Conservation (phyloP, 53 echinoderm and acorn worm species). For the Arbacia lixula region DNA sequence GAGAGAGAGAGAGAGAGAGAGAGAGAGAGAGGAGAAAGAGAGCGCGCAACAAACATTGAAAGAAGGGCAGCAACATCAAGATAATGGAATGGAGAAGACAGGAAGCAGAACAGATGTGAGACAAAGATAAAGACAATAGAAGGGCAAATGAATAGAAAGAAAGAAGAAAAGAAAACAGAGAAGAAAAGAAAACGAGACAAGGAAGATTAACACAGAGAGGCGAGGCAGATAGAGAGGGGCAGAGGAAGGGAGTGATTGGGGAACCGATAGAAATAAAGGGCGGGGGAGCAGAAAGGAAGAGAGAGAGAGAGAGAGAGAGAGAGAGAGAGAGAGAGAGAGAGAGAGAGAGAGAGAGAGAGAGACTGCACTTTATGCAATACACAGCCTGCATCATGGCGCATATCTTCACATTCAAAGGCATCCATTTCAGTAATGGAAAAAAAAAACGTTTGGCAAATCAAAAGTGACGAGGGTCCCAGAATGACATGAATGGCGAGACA, state of each 20-base stretch:
- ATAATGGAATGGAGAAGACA: neutral
- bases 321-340: neutral
- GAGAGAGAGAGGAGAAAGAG: neutral
- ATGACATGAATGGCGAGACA: too few relatives aligned
- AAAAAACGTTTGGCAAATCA: too few relatives aligned
- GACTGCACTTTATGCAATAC: too few relatives aligned
- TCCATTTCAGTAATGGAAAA: too few relatives aligned
- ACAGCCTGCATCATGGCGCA: too few relatives aligned
- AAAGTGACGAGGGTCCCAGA: too few relatives aligned
- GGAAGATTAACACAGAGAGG: slow-evolving; percentile 5
- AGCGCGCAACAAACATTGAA: too few relatives aligned
- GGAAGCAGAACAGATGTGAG: neutral
- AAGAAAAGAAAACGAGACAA: neutral
- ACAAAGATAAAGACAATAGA: neutral
- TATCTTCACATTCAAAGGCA: too few relatives aligned
- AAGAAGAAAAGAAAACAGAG: neutral
- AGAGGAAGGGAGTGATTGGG: neutral
- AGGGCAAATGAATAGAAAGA: neutral
- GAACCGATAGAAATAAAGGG: neutral
- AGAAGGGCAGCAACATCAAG: neutral
- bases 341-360: neutral
- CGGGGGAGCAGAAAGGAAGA: neutral
- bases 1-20: neutral
- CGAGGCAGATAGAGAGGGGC: neutral
- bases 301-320: neutral